A percentile compares a stretch with the other conserved stretches of the same genome.
These are phyloP conservation scores for Lasioglossum lativentre DNA, from an alignment of 2,888 invertebrate species.

Conservation along the genomic window DNA sequence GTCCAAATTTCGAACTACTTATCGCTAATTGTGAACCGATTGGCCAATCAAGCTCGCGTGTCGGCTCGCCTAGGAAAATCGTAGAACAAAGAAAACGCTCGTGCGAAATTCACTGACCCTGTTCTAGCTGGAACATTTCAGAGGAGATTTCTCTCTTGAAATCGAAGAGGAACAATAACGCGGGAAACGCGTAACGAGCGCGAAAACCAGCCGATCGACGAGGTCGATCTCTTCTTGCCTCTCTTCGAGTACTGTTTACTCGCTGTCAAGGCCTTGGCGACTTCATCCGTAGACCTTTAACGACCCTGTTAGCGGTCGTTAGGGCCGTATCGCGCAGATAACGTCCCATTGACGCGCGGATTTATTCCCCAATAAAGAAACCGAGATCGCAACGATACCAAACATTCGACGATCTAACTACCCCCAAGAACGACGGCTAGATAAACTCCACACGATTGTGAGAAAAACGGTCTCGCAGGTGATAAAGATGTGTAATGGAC, in stretches of 20 bases:
- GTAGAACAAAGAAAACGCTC: conserved; percentile 34
- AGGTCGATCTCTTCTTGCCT: neutral
- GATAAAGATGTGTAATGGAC: neutral
- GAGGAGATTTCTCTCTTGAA: conserved; percentile 53
- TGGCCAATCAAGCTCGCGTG: conserved; percentile 16
- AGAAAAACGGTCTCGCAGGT: neutral
- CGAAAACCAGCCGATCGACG: neutral
- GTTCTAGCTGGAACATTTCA: conserved; percentile 34
- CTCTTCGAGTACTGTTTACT: neutral
- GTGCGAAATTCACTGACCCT: conserved; percentile 56
- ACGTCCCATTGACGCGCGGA: neutral
- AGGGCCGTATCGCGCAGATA: neutral
- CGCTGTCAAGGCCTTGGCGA: neutral
- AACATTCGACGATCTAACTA: neutral
- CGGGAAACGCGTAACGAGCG: conserved; percentile 9
- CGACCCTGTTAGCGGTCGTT: neutral
- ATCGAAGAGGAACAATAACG: conserved; percentile 48
- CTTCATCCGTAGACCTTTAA: neutral
- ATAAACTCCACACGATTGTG: neutral
- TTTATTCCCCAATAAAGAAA: conserved; percentile 10
- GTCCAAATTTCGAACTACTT: neutral
- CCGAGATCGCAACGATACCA: neutral
- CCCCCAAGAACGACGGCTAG: neutral
- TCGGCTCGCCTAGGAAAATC: conserved; percentile 29
- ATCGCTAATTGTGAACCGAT: neutral